phyloP scores from a whole-genome alignment of 2,113 vertebrate species.

The Tauraco erythrolophus region DNA sequence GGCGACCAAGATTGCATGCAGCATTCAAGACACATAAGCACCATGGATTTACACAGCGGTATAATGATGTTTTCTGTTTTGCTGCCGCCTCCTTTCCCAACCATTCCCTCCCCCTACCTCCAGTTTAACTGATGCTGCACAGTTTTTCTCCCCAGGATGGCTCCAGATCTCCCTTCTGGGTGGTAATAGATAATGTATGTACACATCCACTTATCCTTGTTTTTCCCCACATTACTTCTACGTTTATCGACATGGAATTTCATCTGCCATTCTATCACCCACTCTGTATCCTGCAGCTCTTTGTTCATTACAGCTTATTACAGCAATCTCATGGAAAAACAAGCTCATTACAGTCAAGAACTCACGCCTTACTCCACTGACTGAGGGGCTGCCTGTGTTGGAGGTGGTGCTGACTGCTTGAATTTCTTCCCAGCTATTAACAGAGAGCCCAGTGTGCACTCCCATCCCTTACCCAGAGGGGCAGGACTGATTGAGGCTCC shows the following conservation, averaged over 20 bases:
- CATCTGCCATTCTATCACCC: conserved; percentile 46
- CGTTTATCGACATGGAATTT: conserved; percentile 28
- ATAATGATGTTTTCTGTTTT: conserved; percentile 70
- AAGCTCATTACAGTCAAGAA: conserved; percentile 25
- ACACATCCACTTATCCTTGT: conserved; percentile 6
- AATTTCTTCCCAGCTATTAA: conserved; percentile 58
- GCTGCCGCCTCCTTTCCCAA: conserved; percentile 44
- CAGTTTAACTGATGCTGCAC: conserved; percentile 25
- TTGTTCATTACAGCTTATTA: conserved; percentile 59
- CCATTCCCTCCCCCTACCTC: conserved; percentile 17
- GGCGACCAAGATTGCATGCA: conserved; percentile 1
- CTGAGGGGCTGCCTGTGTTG: conserved; percentile 52
- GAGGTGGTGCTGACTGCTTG: conserved; percentile 52
- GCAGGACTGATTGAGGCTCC: conserved; percentile 53
- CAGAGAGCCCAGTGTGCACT: conserved; percentile 57
- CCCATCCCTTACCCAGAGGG: conserved; percentile 45
- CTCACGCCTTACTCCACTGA: conserved; percentile 36
- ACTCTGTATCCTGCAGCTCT: conserved; percentile 46
- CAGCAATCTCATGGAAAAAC: conserved; percentile 60
- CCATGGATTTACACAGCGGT: conserved; percentile 29
- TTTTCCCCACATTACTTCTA: not conserved
- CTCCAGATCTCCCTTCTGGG: conserved; percentile 58
- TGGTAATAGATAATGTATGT: not conserved
- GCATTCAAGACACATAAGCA: conserved; percentile 22
- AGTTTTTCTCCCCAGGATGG: conserved; percentile 35